These are phyloP conservation scores for Drosophila oshimai DNA, from an alignment of 1,140 invertebrate species.

Conservation along the genomic window DNA sequence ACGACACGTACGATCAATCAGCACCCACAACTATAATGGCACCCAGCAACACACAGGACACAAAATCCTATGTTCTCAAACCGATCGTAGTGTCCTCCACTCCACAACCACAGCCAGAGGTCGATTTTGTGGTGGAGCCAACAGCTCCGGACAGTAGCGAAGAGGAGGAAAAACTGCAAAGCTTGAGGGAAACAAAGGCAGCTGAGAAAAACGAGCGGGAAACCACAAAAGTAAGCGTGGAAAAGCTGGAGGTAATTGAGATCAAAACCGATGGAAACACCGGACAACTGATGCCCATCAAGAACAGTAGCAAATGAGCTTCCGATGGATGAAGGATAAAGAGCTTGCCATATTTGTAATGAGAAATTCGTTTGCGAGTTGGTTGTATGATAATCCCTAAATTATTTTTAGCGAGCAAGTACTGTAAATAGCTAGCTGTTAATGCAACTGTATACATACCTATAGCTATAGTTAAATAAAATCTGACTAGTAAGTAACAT, in stretches of 20 bases:
- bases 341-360: slow-evolving; percentile 78
- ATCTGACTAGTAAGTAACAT: slow-evolving; percentile 55
- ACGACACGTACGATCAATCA: slow-evolving; percentile 58
- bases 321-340: background rate
- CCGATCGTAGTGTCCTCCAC: slow-evolving; percentile 70
- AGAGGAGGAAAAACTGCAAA: slow-evolving; percentile 56
- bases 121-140: slow-evolving; percentile 36
- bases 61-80: slow-evolving; percentile 43
- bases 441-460: slow-evolving; percentile 49
- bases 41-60: slow-evolving; percentile 30
- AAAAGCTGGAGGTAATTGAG: slow-evolving; percentile 81
- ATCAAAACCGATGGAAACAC: slow-evolving; percentile 77
- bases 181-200: slow-evolving; percentile 52
- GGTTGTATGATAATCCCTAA: slow-evolving; percentile 43
- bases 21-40: slow-evolving; percentile 53
- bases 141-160: slow-evolving; percentile 20
- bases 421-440: slow-evolving; percentile 73
- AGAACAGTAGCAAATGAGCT: slow-evolving; percentile 27
- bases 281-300: slow-evolving; percentile 73
- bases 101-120: slow-evolving; percentile 46
- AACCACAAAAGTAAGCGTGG: slow-evolving; percentile 69
- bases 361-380: slow-evolving; percentile 47
- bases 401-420: slow-evolving; percentile 74
- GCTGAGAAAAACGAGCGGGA: slow-evolving; percentile 37
- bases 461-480: slow-evolving; percentile 64